phyloP scores from a whole-genome alignment of 2,113 vertebrate genomes.

The Galemys pyrenaicus region DNA sequence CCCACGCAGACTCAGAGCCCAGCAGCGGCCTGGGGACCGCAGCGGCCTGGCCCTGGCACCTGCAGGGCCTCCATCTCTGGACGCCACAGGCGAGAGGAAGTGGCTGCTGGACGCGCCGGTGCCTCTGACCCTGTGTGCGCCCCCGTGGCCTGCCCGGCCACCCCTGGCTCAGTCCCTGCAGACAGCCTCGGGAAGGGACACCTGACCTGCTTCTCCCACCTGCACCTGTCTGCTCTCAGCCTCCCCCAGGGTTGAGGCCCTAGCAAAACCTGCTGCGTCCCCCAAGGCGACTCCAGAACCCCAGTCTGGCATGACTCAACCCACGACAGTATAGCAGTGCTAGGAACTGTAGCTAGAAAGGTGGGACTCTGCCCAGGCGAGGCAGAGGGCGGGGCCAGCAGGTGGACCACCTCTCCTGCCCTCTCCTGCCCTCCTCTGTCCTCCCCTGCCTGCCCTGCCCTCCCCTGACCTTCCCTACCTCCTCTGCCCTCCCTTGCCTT shows the following conservation, averaged over 20 bases:
- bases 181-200: neutral
- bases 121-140: neutral
- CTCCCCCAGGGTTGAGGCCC: neutral
- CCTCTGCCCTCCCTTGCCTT: no score
- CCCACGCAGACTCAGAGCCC: neutral
- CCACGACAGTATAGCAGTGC: no score
- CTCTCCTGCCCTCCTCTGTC: neutral
- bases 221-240: neutral
- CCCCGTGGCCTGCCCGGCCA: neutral
- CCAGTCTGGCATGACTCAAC: neutral
- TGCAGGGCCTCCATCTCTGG: neutral
- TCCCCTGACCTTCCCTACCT: no score
- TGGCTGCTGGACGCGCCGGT: neutral
- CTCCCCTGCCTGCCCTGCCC: neutral
- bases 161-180: neutral
- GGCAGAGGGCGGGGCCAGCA: neutral
- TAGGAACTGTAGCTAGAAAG: neutral
- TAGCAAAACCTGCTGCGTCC: no score
- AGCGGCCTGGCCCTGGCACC: neutral
- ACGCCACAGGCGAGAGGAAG: no score
- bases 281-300: no score
- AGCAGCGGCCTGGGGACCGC: neutral
- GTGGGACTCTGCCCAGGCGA: no score
- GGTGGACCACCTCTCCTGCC: neutral
- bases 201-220: fast-evolving